Percentiles rank a stretch among this genome's conserved stretches.
These are phyloP conservation scores for Pithys albifrons DNA, from an alignment of 2,113 vertebrate genomes.

Conservation along the genomic window DNA sequence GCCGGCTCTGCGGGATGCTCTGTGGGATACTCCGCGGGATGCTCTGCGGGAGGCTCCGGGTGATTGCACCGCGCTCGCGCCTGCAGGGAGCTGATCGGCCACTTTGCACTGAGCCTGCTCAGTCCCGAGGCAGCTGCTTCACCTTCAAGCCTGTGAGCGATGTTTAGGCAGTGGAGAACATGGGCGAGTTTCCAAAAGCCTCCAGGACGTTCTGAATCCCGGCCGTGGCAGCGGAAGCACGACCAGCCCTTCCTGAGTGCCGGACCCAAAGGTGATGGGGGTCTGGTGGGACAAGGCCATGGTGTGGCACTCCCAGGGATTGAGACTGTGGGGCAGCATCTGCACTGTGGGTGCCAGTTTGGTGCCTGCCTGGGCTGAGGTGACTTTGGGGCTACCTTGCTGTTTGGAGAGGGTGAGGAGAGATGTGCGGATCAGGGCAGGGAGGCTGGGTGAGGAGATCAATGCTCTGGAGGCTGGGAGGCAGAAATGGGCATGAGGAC, in stretches of 20 bases:
- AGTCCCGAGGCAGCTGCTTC: neutral
- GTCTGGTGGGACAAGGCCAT: neutral
- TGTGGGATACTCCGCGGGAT: too few relatives aligned
- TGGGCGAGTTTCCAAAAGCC: neutral
- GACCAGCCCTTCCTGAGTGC: neutral
- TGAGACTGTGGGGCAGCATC: fast-evolving
- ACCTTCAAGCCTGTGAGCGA: neutral
- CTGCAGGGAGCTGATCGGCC: neutral
- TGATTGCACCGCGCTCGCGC: fast-evolving
- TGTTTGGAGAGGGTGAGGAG: neutral
- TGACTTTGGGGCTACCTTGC: neutral
- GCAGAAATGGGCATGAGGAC: neutral
- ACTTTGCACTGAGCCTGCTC: neutral
- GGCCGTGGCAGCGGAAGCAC: neutral
- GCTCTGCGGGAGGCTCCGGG: neutral
- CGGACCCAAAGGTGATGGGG: neutral
- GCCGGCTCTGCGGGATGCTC: neutral
- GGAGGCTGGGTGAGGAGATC: neutral
- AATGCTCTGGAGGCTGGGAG: fast-evolving
- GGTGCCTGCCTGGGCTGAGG: neutral
- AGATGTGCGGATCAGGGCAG: neutral
- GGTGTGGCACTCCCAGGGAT: neutral
- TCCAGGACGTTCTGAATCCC: neutral
- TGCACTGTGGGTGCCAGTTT: neutral
- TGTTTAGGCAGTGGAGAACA: neutral